Evolutionary conservation across 37 sponge, comb jelly and placozoan genomes (phyloP).

Genomic region (Beroe forskalii): DNA sequence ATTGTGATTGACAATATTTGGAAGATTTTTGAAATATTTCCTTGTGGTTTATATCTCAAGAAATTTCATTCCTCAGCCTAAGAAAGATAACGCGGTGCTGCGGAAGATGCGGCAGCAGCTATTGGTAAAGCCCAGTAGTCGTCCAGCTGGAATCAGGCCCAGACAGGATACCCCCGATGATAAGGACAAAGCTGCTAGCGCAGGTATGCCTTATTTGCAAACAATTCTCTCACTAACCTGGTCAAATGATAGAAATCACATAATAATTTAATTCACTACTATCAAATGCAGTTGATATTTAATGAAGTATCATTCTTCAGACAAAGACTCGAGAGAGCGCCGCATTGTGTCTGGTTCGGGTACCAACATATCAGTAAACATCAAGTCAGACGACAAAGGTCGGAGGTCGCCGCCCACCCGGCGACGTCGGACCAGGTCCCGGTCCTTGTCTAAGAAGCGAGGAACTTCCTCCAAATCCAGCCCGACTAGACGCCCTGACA

Average conservation of each 20-base stretch:
- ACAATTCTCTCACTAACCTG: neutral
- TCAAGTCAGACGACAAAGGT: conserved; percentile 31
- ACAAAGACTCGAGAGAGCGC: conserved; percentile 3
- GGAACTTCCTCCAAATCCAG: neutral
- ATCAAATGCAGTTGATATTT: too few relatives aligned
- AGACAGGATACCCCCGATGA: conserved; percentile 18
- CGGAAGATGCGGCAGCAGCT: conserved; percentile 39
- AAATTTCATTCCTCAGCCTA: neutral
- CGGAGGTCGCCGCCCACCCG: neutral
- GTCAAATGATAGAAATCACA: neutral
- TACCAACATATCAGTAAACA: conserved; percentile 47
- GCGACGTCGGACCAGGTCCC: neutral
- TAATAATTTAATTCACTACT: too few relatives aligned
- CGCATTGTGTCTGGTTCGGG: conserved; percentile 51
- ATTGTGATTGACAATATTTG: too few relatives aligned
- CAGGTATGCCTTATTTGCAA: neutral
- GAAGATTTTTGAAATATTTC: too few relatives aligned
- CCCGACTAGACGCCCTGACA: neutral
- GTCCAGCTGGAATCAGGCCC: conserved; percentile 30
- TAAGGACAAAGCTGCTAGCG: neutral
- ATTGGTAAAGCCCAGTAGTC: neutral
- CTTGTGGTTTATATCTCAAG: too few relatives aligned
- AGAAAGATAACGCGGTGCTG: conserved; percentile 62
- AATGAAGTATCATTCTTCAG: conserved; percentile 4
- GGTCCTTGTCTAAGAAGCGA: neutral